These are phyloP conservation scores for Bradypodion pumilum DNA, from an alignment of 2,797 vertebrate genomes.

Conservation along the genomic window DNA sequence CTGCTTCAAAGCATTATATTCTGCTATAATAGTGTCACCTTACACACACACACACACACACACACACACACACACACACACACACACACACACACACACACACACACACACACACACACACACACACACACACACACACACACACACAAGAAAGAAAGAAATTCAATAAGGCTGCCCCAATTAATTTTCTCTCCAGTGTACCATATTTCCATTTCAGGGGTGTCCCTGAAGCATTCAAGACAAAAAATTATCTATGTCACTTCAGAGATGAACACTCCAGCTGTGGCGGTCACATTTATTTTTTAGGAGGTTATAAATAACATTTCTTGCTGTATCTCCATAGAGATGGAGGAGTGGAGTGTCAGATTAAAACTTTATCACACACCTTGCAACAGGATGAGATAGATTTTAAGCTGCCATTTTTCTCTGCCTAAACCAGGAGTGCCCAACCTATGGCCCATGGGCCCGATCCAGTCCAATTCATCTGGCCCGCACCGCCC, in stretches of 20 bases:
- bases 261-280: not conserved
- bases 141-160: too few relatives aligned
- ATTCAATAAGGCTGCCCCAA: not conserved
- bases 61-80: too few relatives aligned
- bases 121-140: too few relatives aligned
- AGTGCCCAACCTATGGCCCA: too few relatives aligned
- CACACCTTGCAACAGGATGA: too few relatives aligned
- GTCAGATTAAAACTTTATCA: slow-evolving; percentile 13
- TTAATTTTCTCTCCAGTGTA: not conserved
- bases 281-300: not conserved
- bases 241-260: slow-evolving; percentile 1
- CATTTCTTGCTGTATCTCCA: slow-evolving; percentile 1
- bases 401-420: too few relatives aligned
- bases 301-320: slow-evolving; percentile 1
- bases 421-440: too few relatives aligned
- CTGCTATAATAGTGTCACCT: not conserved
- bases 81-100: too few relatives aligned
- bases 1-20: not conserved
- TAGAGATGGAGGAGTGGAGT: not conserved
- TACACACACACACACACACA: not conserved
- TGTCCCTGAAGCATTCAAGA: not conserved
- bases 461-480: too few relatives aligned
- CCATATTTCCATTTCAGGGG: not conserved
- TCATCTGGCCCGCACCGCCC: too few relatives aligned
- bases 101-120: too few relatives aligned